phyloP scores from a whole-genome alignment of 1,140 invertebrate genomes.

The Meloidogyne chitwoodi region DNA sequence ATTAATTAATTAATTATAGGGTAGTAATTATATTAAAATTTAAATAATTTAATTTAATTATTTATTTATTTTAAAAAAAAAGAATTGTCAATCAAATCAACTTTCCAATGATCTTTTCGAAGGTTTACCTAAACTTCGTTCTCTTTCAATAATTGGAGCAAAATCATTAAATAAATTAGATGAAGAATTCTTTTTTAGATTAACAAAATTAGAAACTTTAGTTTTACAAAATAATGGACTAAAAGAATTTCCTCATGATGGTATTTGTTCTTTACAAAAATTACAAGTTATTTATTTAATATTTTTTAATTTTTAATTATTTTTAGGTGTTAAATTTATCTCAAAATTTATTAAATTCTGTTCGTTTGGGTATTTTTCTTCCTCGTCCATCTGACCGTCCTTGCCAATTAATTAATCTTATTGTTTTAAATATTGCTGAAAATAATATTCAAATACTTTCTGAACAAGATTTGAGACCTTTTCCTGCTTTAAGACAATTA shows the following conservation, averaged over 20 bases:
- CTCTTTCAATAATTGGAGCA: constrained; percentile 17
- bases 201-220: constrained; percentile 21
- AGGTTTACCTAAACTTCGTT: constrained; percentile 16
- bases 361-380: constrained; percentile 13
- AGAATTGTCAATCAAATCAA: neutral
- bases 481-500: constrained; percentile 44
- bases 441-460: constrained; percentile 35
- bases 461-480: constrained; percentile 26
- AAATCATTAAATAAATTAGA: neutral
- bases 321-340: constrained; percentile 44
- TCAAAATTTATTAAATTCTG: constrained; percentile 25
- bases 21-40: no score
- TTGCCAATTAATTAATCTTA: constrained; percentile 41
- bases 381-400: neutral
- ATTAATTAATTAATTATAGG: no score
- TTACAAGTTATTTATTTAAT: constrained; percentile 24
- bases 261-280: constrained; percentile 21
- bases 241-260: constrained; percentile 17
- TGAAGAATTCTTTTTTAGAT: constrained; percentile 29
- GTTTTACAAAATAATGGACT: neutral
- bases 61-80: no score
- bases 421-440: constrained; percentile 41
- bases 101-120: constrained; percentile 2
- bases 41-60: no score
- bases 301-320: constrained; percentile 12